phyloP scores from a whole-genome alignment of 37 sponge, comb jelly and placozoan species.

The Bolinopsis microptera region DNA sequence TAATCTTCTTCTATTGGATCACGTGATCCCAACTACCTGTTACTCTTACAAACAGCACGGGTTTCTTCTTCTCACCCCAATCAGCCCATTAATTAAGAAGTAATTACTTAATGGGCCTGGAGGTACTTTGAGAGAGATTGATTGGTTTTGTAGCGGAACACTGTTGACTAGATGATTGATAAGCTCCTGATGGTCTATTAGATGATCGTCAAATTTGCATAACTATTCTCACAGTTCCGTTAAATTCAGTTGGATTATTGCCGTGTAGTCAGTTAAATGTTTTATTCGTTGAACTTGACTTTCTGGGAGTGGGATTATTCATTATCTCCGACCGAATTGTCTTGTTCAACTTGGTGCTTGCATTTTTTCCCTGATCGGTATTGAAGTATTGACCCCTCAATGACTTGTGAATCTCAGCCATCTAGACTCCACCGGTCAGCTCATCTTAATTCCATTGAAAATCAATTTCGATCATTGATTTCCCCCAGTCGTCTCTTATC shows the following conservation, averaged over 20 bases:
- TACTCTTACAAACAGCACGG: neutral
- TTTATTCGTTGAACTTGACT: too few species aligned
- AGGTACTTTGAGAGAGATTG: neutral
- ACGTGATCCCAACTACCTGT: neutral
- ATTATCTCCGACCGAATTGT: too few species aligned
- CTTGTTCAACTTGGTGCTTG: too few species aligned
- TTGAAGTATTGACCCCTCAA: too few species aligned
- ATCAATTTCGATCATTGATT: neutral
- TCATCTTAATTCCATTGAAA: neutral
- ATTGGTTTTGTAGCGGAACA: neutral
- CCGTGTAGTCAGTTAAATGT: too few species aligned
- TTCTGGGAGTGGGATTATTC: too few species aligned
- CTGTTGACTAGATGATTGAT: neutral
- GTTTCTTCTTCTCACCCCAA: neutral
- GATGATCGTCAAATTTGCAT: neutral
- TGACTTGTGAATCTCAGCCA: too few species aligned
- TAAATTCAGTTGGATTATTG: neutral
- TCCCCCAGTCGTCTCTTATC: neutral
- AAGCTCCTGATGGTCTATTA: neutral
- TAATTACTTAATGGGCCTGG: neutral
- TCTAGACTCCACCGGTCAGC: too few species aligned
- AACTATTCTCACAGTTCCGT: neutral
- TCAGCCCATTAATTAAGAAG: neutral
- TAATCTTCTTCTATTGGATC: neutral
- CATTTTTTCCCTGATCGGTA: too few species aligned